A percentile compares a stretch with the other conserved stretches of the same genome.
Evolutionary conservation across 2,113 vertebrate species (phyloP).

Genomic region (Fukomys damarensis): DNA sequence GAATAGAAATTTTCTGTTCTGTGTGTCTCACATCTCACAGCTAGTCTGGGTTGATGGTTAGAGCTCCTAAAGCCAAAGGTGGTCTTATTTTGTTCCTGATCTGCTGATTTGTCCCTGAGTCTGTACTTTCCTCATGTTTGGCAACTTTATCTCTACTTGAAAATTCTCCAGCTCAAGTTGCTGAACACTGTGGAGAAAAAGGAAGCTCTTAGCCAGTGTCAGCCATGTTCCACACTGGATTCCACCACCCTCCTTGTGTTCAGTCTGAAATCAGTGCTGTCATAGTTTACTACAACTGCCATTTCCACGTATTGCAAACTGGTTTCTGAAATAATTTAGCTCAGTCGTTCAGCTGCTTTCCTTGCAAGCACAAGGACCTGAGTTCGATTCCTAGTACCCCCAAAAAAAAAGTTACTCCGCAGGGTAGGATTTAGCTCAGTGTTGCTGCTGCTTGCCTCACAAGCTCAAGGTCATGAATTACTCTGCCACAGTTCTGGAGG

Average conservation of each 20-base stretch:
- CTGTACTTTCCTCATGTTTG: neutral
- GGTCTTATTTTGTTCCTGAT: neutral
- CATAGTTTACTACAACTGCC: neutral
- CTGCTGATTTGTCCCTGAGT: neutral
- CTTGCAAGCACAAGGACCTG: too few relatives aligned
- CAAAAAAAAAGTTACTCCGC: too few relatives aligned
- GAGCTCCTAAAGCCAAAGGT: neutral
- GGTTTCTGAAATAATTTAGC: neutral
- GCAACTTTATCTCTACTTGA: neutral
- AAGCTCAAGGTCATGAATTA: too few relatives aligned
- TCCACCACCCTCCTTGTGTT: neutral
- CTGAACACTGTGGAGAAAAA: neutral
- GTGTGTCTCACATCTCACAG: neutral
- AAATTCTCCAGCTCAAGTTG: neutral
- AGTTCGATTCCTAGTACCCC: too few relatives aligned
- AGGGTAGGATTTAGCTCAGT: too few relatives aligned
- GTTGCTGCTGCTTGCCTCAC: too few relatives aligned
- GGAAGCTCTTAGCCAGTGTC: neutral
- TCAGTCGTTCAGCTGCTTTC: too few relatives aligned
- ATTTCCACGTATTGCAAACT: too few relatives aligned
- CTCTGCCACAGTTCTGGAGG: neutral
- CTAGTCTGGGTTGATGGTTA: neutral
- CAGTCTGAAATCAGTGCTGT: neutral
- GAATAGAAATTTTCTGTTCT: neutral
- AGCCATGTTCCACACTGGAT: neutral